Evolutionary conservation across 2,888 invertebrate genomes (phyloP), one percentile per base, ranked within the genome.

Genomic region (Drosophila formosana): DNA sequence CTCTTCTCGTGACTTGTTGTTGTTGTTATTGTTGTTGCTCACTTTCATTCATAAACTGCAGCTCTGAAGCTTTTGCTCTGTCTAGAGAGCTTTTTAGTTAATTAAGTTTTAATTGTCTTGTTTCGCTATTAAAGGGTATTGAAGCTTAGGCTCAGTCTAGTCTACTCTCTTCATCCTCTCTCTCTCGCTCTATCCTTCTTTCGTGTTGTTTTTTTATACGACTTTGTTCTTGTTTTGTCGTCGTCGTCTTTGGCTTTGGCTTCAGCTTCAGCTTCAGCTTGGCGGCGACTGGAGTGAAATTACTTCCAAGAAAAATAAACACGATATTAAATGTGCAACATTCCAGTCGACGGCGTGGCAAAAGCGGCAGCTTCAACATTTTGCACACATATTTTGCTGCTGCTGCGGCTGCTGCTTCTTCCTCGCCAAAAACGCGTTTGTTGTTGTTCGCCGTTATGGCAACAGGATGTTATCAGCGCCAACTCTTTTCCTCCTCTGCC

Each of bases 281-380:
- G 61, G 49, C 58, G 50, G 41, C 56, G 73, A 46, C 65, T 72
- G 82, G 86, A 88, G 80, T 88, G 82, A 82, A 82, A 88, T 82
- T 88, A 82, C 86, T 82, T 82, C 88, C 82, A 82, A 82, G 82
- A 82, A 82, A 88, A 77, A 86, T 82, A 82, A 88, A 88, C 80
- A 88, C 88, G 82, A 82, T 82, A 82, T 82, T 88, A 85, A 82
- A 88, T 82, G 82, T 82, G 82, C 88, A 82, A 88, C 82, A 82
- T 82, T 88, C 86, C 88, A 74, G 72, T 75, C 75, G 65, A 60
- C 57, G 72, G 60, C 49, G 45, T 50, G 60, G 50, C 57, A 57
- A 37, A 47, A 26, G 43, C 52, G 26, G 28, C 50, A 34, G 57
- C 51, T 60, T 70, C 43, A 25, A 63, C 63, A 63, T 70, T 49